These are phyloP conservation scores for Anguilla anguilla DNA, from an alignment of 2,797 vertebrate species.

Conservation along the genomic window DNA sequence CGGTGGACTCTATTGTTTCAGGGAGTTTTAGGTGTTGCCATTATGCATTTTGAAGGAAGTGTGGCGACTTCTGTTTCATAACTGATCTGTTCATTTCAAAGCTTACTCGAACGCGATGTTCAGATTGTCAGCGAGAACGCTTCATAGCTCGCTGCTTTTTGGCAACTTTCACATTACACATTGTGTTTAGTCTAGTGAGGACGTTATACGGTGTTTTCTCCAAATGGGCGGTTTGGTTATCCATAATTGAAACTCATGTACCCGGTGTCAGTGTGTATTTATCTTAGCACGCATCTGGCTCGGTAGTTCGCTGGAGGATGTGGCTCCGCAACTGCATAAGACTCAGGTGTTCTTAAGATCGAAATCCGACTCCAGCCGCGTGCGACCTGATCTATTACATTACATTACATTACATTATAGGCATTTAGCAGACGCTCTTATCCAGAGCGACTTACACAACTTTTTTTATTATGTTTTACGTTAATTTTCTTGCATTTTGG, in stretches of 20 bases:
- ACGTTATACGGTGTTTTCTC: background rate
- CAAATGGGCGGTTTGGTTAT: background rate
- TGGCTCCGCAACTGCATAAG: background rate
- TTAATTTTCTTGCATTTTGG: background rate
- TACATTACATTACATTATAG: no score
- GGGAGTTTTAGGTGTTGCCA: background rate
- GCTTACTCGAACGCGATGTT: background rate
- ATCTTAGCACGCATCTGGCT: background rate
- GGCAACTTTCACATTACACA: background rate
- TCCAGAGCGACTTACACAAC: no score
- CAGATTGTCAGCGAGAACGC: no score
- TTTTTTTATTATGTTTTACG: no score
- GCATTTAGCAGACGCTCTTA: no score
- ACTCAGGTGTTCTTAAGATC: background rate
- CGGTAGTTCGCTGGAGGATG: background rate
- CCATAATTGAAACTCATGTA: background rate
- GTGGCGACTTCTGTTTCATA: background rate
- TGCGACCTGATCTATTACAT: background rate
- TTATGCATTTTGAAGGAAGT: background rate
- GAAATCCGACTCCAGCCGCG: background rate
- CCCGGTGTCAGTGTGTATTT: background rate
- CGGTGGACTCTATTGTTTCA: background rate
- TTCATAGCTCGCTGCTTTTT: background rate
- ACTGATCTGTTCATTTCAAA: background rate
- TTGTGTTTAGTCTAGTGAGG: background rate